A percentile compares a stretch with the other conserved stretches of the same genome.
These are phyloP conservation scores for Kuschelorhynchus macadamiae DNA, from an alignment of 2,888 invertebrate genomes.

Conservation along the genomic window DNA sequence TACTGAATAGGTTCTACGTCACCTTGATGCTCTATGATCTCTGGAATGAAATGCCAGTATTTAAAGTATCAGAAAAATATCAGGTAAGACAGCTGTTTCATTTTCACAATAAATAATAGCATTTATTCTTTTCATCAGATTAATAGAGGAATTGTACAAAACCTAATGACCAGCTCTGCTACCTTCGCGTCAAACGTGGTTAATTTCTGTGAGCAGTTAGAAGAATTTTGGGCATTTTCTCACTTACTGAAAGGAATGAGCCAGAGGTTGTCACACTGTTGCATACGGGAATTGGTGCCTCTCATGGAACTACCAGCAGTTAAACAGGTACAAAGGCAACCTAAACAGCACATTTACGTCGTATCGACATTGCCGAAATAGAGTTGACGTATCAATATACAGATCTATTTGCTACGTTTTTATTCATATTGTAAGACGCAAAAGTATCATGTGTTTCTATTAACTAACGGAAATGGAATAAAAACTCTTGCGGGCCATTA, in stretches of 20 bases:
- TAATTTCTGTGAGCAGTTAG: conserved; percentile 84
- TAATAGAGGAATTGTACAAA: conserved; percentile 86
- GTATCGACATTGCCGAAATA: no score
- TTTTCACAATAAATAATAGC: no score
- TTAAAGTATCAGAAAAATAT: conserved; percentile 79
- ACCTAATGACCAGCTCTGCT: conserved; percentile 79
- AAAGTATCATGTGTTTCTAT: no score
- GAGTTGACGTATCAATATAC: no score
- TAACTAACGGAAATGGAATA: no score
- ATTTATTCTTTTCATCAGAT: no score
- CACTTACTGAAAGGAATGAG: conserved; percentile 83
- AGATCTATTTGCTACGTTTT: no score
- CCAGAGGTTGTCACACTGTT: conserved; percentile 84
- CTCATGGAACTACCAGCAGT: conserved; percentile 92
- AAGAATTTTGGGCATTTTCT: conserved; percentile 86
- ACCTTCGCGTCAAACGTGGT: conserved; percentile 83
- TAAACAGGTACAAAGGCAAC: conserved; percentile 83
- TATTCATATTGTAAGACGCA: no score
- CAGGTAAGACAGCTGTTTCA: conserved; percentile 65
- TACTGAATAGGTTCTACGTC: conserved; percentile 86
- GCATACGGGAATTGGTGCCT: conserved; percentile 82
- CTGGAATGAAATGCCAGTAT: conserved; percentile 78
- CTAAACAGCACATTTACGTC: no score
- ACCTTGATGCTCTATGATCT: conserved; percentile 88
- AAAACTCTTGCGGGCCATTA: no score